A percentile compares a stretch with the other conserved stretches of the same genome.
phyloP scores from a whole-genome alignment of 1,140 invertebrate genomes.

The Drosophila truncata region DNA sequence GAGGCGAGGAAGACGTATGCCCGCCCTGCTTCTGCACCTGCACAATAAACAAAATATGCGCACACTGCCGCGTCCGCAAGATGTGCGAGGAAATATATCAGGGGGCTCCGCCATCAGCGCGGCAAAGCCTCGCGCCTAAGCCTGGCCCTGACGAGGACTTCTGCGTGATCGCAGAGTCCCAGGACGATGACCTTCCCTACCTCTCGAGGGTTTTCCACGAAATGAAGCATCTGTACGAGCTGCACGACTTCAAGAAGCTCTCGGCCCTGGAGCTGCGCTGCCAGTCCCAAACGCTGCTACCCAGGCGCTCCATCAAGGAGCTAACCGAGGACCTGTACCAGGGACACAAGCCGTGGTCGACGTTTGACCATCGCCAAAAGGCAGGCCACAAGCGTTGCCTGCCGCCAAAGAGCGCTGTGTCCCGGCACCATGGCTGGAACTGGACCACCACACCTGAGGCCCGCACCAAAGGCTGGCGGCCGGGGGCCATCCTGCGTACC shows the following conservation, averaged over 20 bases:
- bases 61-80: slow-evolving; percentile 66
- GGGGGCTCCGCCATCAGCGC: neutral
- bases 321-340: neutral
- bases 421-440: slow-evolving; percentile 72
- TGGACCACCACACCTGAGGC: slow-evolving; percentile 53
- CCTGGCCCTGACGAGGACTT: slow-evolving; percentile 52
- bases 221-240: slow-evolving; percentile 59
- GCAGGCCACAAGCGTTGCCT: slow-evolving; percentile 56
- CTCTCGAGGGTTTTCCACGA: slow-evolving; percentile 72
- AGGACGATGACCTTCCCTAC: slow-evolving; percentile 52
- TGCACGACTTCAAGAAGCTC: slow-evolving; percentile 51
- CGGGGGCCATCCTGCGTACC: slow-evolving; percentile 61
- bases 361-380: neutral
- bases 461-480: slow-evolving; percentile 62
- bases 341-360: neutral
- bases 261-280: slow-evolving; percentile 19
- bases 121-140: neutral
- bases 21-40: slow-evolving; percentile 57
- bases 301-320: slow-evolving; percentile 1
- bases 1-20: neutral
- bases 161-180: slow-evolving; percentile 15
- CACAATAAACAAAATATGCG: slow-evolving; percentile 45
- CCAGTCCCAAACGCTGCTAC: slow-evolving; percentile 4
- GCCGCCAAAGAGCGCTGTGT: slow-evolving; percentile 23
- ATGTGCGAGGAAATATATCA: slow-evolving; percentile 63